Percentiles rank a stretch among this genome's conserved stretches.
Conservation (phyloP, 2,888 invertebrate species). For the Orthosia gothica region DNA sequence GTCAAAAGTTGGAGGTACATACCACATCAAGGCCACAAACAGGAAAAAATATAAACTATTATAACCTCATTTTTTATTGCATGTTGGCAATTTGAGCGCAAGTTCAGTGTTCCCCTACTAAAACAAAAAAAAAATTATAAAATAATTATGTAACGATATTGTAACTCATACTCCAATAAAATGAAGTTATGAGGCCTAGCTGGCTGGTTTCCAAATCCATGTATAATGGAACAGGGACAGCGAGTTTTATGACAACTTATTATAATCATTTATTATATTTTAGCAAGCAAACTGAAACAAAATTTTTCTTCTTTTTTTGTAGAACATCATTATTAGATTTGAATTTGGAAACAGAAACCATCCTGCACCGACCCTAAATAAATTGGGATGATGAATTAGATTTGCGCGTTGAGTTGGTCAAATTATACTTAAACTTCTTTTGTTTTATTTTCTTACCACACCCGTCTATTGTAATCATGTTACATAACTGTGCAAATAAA, state of each 20-base stretch:
- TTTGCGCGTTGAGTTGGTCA: neutral
- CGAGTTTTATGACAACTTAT: neutral
- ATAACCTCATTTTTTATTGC: neutral
- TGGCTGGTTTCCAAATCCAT: constrained; percentile 22
- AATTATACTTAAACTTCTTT: neutral
- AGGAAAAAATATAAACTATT: too few species aligned
- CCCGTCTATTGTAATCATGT: too few species aligned
- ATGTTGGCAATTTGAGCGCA: neutral
- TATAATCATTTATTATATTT: neutral
- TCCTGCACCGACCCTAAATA: too few species aligned
- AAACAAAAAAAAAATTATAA: neutral
- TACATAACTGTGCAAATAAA: too few species aligned
- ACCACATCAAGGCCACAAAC: too few species aligned
- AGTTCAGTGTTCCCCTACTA: neutral
- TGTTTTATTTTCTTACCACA: too few species aligned
- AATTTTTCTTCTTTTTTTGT: too few species aligned
- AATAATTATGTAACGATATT: constrained; percentile 3
- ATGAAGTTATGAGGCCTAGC: constrained; percentile 17
- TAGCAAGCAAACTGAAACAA: neutral
- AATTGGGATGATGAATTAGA: neutral
- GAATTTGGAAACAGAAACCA: too few species aligned
- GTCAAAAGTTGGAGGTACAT: too few species aligned
- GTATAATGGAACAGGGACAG: neutral
- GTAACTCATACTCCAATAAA: constrained; percentile 11
- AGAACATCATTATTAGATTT: too few species aligned